Conservation (phyloP, 2,888 invertebrate genomes). For the Harpalus rubripes region DNA sequence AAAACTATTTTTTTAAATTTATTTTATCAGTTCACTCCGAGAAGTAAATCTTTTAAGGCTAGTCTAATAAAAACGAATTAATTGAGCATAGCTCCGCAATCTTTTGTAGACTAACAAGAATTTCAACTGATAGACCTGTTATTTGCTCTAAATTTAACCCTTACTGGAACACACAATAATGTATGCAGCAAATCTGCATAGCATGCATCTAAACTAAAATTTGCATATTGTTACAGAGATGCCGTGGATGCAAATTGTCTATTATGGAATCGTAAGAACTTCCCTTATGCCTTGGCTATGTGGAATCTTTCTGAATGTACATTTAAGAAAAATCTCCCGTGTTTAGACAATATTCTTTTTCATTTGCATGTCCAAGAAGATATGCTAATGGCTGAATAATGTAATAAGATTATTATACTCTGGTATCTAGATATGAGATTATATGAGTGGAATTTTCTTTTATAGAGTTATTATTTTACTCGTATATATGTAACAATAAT, state of each 20-base stretch:
- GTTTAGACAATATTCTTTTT: slow-evolving; percentile 4
- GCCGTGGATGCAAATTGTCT: slow-evolving; percentile 27
- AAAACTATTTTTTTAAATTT: no score
- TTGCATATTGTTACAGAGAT: slow-evolving; percentile 24
- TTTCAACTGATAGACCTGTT: no score
- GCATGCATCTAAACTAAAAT: slow-evolving; percentile 2
- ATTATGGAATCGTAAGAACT: slow-evolving; percentile 12
- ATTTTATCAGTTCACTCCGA: no score
- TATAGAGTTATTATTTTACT: no score
- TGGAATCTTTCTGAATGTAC: background rate
- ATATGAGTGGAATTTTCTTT: no score
- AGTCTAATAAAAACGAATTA: no score
- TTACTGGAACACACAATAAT: slow-evolving; percentile 7
- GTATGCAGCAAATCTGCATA: slow-evolving; percentile 8
- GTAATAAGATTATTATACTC: no score
- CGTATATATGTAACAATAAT: no score
- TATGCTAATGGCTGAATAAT: background rate
- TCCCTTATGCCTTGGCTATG: background rate
- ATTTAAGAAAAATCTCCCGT: background rate
- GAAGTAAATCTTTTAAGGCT: no score
- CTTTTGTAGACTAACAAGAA: no score
- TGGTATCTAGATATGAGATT: no score
- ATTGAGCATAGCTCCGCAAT: no score
- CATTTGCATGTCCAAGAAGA: slow-evolving; percentile 4
- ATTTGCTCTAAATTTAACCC: background rate